Conservation (phyloP, 2,113 vertebrate species). For the Macroglossus sobrinus region DNA sequence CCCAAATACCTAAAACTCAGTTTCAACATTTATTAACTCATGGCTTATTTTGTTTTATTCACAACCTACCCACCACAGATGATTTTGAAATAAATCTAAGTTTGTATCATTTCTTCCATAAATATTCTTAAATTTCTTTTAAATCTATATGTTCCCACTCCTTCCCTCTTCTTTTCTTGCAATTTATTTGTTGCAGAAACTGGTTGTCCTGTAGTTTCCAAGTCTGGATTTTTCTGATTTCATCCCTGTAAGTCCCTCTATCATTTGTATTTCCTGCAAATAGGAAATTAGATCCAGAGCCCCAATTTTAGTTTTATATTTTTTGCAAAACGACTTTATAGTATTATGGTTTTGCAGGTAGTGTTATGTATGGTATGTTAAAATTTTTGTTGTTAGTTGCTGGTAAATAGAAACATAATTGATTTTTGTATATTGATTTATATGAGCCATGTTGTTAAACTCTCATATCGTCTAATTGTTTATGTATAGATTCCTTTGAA, state of each 20-base stretch:
- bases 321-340: not conserved
- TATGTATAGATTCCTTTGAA: conserved; percentile 17
- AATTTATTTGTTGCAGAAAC: conserved; percentile 6
- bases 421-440: not conserved
- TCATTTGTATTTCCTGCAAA: conserved; percentile 9
- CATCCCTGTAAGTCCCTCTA: not conserved
- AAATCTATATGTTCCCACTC: not conserved
- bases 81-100: conserved; percentile 15
- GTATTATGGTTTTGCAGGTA: not conserved
- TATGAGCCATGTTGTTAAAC: not conserved
- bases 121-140: not conserved
- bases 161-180: not conserved
- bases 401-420: not conserved
- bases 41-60: not conserved
- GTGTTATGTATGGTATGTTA: not conserved
- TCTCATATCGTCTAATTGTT: not conserved
- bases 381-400: not conserved
- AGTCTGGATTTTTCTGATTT: not conserved
- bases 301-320: not conserved
- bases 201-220: not conserved
- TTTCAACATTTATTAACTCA: not conserved
- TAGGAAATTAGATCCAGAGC: conserved; percentile 12
- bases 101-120: not conserved
- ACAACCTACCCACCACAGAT: not conserved
- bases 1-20: not conserved